These are phyloP conservation scores for Eupithecia abbreviata DNA, from an alignment of 2,888 invertebrate species.

Conservation along the genomic window DNA sequence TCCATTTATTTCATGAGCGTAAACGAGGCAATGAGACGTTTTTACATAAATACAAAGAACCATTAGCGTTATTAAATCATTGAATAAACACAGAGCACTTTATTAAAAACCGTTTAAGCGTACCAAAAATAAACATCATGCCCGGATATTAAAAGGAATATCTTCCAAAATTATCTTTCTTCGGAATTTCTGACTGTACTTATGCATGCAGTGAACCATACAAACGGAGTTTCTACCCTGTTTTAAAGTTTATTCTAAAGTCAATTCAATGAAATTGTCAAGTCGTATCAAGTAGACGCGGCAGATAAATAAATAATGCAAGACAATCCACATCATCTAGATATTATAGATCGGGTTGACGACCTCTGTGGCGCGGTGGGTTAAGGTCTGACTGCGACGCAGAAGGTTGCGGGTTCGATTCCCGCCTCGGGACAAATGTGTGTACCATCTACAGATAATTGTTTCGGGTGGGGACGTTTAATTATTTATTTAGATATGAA, in stretches of 20 bases:
- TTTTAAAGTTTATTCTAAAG: not conserved
- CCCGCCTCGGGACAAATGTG: too few relatives aligned
- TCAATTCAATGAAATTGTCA: not conserved
- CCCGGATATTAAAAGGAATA: conserved; percentile 39
- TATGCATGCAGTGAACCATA: not conserved
- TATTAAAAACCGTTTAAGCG: conserved; percentile 36
- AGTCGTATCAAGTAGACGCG: not conserved
- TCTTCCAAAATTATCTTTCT: conserved; percentile 28
- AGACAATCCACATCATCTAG: too few relatives aligned
- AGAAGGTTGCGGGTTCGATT: too few relatives aligned
- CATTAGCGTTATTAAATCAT: conserved; percentile 35
- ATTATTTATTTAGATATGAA: too few relatives aligned
- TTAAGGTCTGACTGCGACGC: too few relatives aligned
- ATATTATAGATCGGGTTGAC: too few relatives aligned
- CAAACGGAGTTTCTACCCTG: not conserved
- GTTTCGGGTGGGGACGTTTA: too few relatives aligned
- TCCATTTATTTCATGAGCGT: not conserved
- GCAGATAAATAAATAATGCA: not conserved
- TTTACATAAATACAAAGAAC: conserved; percentile 16
- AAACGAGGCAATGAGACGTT: conserved; percentile 13
- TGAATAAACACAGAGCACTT: conserved; percentile 31
- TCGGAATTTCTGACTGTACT: not conserved
- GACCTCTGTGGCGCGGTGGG: too few relatives aligned
- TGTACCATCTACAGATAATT: too few relatives aligned
- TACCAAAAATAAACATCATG: conserved; percentile 30